Evolutionary conservation across 2,888 invertebrate genomes (phyloP).

Genomic region (Idaea aversata): DNA sequence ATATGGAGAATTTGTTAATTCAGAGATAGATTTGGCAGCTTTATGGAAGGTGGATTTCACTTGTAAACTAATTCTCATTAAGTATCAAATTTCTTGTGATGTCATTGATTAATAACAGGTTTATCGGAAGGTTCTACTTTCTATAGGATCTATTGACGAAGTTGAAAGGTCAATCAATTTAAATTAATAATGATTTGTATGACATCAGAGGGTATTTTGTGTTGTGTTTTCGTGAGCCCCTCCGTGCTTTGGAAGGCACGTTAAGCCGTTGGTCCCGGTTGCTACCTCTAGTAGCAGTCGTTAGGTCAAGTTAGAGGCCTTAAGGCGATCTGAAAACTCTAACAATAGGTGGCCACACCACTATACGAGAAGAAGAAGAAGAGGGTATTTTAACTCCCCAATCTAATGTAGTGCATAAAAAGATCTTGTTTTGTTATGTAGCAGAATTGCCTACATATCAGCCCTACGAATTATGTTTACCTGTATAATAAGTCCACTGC

Average conservation of each 20-base stretch:
- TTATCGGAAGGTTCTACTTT: background rate
- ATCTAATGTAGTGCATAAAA: no score
- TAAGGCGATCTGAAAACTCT: no score
- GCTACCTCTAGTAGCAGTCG: no score
- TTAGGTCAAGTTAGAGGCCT: no score
- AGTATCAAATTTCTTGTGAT: background rate
- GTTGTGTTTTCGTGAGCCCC: no score
- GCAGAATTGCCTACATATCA: no score
- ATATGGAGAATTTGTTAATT: constrained; percentile 1
- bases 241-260: no score
- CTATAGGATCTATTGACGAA: background rate
- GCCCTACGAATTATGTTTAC: constrained; percentile 37
- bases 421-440: no score
- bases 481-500: constrained; percentile 96
- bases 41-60: background rate
- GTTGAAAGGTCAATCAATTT: background rate
- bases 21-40: background rate
- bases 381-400: background rate
- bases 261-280: no score
- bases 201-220: background rate
- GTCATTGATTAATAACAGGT: background rate
- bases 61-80: background rate
- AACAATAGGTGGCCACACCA: no score
- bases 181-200: background rate
- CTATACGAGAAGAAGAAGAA: no score